phyloP scores from a whole-genome alignment of 2,797 vertebrate species.

The Helostoma temminkii region DNA sequence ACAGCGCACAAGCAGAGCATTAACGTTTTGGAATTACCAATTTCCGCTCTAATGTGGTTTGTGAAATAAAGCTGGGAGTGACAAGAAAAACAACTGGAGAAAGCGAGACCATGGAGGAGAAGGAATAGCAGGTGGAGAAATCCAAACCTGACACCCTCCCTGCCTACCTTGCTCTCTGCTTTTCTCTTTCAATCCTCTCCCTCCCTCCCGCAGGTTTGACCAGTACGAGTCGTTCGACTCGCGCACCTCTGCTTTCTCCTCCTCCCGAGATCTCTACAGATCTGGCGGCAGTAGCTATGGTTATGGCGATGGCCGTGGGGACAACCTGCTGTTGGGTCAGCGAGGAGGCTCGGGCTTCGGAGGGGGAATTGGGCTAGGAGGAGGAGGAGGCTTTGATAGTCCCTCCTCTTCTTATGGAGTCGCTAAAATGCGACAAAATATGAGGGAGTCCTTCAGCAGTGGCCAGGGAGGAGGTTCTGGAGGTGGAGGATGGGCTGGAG shows the following conservation, averaged over 20 bases:
- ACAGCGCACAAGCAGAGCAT: constrained; percentile 44
- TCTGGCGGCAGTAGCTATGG: constrained; percentile 88
- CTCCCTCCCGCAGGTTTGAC: constrained; percentile 91
- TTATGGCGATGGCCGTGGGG: constrained; percentile 88
- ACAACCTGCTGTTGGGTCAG: constrained; percentile 86
- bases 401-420: constrained; percentile 84
- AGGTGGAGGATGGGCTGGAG: constrained; percentile 85
- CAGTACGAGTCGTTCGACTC: constrained; percentile 94
- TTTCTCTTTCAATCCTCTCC: constrained; percentile 78
- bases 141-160: constrained; percentile 74
- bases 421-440: constrained; percentile 88
- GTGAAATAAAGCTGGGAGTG: constrained; percentile 59
- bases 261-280: constrained; percentile 93
- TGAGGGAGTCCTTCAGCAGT: constrained; percentile 86
- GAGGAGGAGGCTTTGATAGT: constrained; percentile 84
- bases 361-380: constrained; percentile 83
- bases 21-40: constrained; percentile 57
- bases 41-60: constrained; percentile 68
- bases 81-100: constrained; percentile 59
- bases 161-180: constrained; percentile 78
- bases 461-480: constrained; percentile 79
- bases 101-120: constrained; percentile 74
- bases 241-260: constrained; percentile 85
- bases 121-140: constrained; percentile 78
- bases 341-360: constrained; percentile 85